phyloP scores from a whole-genome alignment of 2,797 vertebrate species.

The Pseudochirops cupreus region DNA sequence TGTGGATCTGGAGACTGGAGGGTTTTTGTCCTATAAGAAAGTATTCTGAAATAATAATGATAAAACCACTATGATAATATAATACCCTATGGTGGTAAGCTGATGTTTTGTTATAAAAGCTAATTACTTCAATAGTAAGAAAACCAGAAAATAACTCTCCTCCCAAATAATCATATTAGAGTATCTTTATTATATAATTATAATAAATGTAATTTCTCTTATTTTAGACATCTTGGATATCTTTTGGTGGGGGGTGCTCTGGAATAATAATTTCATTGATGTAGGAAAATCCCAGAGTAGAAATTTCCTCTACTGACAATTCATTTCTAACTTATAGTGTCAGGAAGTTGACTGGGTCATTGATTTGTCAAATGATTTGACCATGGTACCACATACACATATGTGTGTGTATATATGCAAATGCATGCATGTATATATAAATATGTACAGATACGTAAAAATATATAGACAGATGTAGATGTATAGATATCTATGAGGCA shows the following conservation, averaged over 20 bases:
- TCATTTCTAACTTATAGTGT: not conserved
- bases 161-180: not conserved
- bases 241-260: not conserved
- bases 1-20: not conserved
- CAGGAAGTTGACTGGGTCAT: not conserved
- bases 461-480: not conserved
- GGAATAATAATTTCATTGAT: not conserved
- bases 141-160: not conserved
- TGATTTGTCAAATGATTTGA: not conserved
- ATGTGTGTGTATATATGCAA: too few relatives aligned
- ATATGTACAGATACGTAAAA: too few relatives aligned
- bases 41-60: not conserved
- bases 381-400: too few relatives aligned
- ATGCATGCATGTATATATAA: not conserved
- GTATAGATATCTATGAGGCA: not conserved
- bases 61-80: not conserved
- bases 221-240: not conserved
- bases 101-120: not conserved
- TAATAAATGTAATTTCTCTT: not conserved
- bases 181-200: not conserved
- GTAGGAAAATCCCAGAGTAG: not conserved
- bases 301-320: not conserved
- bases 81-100: not conserved
- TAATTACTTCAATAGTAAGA: not conserved
- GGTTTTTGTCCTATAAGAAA: not conserved